Conservation (phyloP, 2,113 vertebrate species). For the Salvelinus fontinalis region DNA sequence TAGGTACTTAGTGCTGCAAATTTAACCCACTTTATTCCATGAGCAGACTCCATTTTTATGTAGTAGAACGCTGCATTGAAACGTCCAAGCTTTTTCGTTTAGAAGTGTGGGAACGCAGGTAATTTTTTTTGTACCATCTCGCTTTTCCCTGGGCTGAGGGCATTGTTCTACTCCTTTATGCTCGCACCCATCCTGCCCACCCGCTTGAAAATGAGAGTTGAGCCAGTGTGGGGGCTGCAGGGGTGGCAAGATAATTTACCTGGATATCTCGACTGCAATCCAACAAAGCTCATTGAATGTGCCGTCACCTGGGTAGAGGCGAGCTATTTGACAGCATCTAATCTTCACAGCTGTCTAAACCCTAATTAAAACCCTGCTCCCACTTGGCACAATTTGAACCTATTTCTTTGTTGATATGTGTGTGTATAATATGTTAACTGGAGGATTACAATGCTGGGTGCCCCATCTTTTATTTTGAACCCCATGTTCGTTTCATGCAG, state of each 20-base stretch:
- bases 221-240: slow-evolving; percentile 29
- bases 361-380: slow-evolving; percentile 18
- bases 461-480: neutral
- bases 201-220: slow-evolving; percentile 41
- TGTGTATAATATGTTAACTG: neutral
- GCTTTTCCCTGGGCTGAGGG: slow-evolving; percentile 24
- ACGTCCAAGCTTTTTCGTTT: too few relatives aligned
- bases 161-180: slow-evolving; percentile 65
- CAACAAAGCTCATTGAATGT: slow-evolving; percentile 28
- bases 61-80: too few relatives aligned
- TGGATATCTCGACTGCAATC: slow-evolving; percentile 42
- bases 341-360: slow-evolving; percentile 25
- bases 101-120: neutral
- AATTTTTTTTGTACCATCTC: neutral
- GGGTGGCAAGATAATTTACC: slow-evolving; percentile 50
- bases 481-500: neutral
- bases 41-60: too few relatives aligned
- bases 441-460: slow-evolving; percentile 12
- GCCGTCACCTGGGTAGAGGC: slow-evolving; percentile 24
- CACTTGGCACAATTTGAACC: slow-evolving; percentile 23
- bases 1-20: too few relatives aligned
- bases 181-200: slow-evolving; percentile 32
- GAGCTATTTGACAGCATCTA: slow-evolving; percentile 30
- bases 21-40: too few relatives aligned
- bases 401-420: slow-evolving; percentile 14